A percentile compares a stretch with the other conserved stretches of the same genome.
Evolutionary conservation across 2,888 invertebrate species (phyloP).

Genomic region (Sinotaia quadrata): DNA sequence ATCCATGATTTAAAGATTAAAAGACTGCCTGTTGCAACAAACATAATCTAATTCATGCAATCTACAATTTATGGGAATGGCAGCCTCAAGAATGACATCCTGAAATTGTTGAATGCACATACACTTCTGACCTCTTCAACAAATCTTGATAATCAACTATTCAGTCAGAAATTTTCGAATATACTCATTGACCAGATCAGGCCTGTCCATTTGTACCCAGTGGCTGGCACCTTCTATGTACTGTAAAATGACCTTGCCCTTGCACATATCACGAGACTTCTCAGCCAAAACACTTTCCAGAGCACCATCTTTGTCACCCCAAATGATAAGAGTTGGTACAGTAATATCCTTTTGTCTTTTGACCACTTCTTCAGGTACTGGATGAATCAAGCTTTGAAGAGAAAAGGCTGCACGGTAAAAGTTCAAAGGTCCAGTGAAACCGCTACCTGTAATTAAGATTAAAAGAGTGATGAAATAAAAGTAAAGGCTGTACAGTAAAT

Average conservation of each 20-base stretch:
- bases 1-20: no score
- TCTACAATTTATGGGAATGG: no score
- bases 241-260: conserved; percentile 25
- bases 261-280: conserved; percentile 1
- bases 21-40: no score
- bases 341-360: conserved; percentile 7
- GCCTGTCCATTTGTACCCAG: conserved; percentile 84
- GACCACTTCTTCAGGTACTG: background rate
- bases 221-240: conserved; percentile 79
- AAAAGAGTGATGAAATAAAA: no score
- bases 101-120: no score
- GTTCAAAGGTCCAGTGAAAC: conserved; percentile 34
- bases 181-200: conserved; percentile 78
- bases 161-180: conserved; percentile 76
- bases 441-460: conserved; percentile 3
- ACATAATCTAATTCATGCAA: no score
- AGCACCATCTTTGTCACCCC: conserved; percentile 54
- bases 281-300: conserved; percentile 47
- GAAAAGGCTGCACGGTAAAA: conserved; percentile 34
- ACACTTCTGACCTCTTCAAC: no score
- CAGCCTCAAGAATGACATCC: no score
- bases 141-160: background rate
- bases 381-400: background rate
- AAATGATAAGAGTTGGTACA: conserved; percentile 53
- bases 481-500: no score